Evolutionary conservation across 1,140 invertebrate species (phyloP), one percentile per base, ranked within the genome.

Genomic region (Leptinotarsa undecemlineata): DNA sequence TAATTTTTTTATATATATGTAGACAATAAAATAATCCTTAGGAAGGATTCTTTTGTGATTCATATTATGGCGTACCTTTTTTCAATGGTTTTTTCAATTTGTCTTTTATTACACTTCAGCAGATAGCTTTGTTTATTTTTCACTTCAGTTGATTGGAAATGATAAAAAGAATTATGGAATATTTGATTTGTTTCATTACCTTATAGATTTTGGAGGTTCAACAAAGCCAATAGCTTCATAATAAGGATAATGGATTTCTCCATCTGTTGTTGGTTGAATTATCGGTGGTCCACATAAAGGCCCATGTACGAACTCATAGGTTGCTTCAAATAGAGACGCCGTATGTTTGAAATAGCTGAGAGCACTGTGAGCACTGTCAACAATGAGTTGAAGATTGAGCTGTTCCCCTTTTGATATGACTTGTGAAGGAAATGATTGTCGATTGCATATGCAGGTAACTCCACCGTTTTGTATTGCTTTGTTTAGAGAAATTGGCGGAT

Each of bases 321-420:
- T 90, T 0, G 94, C 94, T 84, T 95, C 91, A 81, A 96, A 96
- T 1, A 96, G 87, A 0, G 94, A 91, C 47, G 89, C 88, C 8
- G 90, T 88, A 77, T 94, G 92, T 83, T 96, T 96, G 85, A 96
- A 96, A 82, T 96, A 96, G 61, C 91, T 94, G 0, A 92, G 88
- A 0, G 94, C 93, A 1, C 94, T 92, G 77, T 95, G 92, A 47
- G 91, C 90, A 13, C 91, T 91, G 79, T 96, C 94, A 0, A 96
- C 90, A 20, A 93, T 90, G 71, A 96, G 86, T 81, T 93, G 92
- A 11, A 96, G 86, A 76, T 94, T 93, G 57, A 95, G 85, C 63
- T 90, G 90, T 79, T 94, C 94, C 8, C 93, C 92, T 8, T 90
- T 90, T 0, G 93, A 95, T 4, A 95, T 90, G 1, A 95, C 86